Percentiles rank a stretch among this genome's conserved stretches.
Evolutionary conservation across 2,113 vertebrate species (phyloP).

Genomic region (Ageneiosus marmoratus): DNA sequence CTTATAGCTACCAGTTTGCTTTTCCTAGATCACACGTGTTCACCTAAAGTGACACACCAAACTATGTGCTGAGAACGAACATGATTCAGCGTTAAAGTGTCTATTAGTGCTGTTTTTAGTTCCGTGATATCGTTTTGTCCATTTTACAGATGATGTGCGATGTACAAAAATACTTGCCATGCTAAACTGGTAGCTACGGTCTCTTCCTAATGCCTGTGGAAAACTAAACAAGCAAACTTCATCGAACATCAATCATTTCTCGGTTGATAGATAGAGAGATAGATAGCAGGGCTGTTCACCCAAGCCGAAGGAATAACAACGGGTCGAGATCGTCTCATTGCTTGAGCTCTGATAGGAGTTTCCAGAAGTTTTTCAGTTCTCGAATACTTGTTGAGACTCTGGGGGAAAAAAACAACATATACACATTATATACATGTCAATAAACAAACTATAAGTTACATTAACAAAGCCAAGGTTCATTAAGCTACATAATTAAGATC

Average conservation of each 20-base stretch:
- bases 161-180: neutral
- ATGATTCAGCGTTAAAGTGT: neutral
- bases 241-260: neutral
- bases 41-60: neutral
- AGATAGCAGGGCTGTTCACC: neutral
- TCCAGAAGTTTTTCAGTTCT: slow-evolving; percentile 87
- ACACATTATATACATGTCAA: no score
- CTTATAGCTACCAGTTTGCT: neutral
- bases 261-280: neutral
- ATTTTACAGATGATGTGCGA: neutral
- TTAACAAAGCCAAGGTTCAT: neutral
- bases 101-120: neutral
- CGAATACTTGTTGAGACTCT: slow-evolving; percentile 90
- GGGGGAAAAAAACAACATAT: slow-evolving; percentile 53
- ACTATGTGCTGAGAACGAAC: neutral
- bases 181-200: neutral
- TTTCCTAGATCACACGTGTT: no score
- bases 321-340: slow-evolving; percentile 49
- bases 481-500: neutral
- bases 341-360: slow-evolving; percentile 70
- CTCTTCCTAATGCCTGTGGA: neutral
- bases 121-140: neutral
- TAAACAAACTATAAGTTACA: neutral
- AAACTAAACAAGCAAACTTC: neutral
- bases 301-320: neutral